Evolutionary conservation across 2,888 invertebrate genomes (phyloP).

Genomic region (Griposia aprilina): DNA sequence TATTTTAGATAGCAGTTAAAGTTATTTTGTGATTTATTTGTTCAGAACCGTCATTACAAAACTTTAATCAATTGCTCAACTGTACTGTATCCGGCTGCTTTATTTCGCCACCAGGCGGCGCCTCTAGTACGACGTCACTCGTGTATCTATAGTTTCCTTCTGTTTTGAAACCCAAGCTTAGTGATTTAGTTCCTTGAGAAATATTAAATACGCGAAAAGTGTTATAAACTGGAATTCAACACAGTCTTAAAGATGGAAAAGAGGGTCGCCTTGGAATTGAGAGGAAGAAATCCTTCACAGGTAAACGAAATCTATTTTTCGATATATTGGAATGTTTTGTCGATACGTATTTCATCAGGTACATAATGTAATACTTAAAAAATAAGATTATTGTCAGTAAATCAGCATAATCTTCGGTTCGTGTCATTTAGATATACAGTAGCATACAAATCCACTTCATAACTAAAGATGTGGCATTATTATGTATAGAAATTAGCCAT

Average conservation of each 20-base stretch:
- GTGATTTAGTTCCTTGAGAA: constrained; percentile 87
- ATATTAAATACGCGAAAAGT: constrained; percentile 81
- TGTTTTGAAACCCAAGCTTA: constrained; percentile 91
- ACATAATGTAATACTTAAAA: constrained; percentile 78
- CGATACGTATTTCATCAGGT: constrained; percentile 89
- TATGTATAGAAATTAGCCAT: constrained; percentile 88
- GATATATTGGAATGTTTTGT: constrained; percentile 89
- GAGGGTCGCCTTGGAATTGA: constrained; percentile 98
- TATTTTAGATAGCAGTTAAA: constrained; percentile 34
- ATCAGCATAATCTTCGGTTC: constrained; percentile 58
- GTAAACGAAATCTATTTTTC: constrained; percentile 91
- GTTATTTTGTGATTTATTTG: constrained; percentile 30
- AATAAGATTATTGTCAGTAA: constrained; percentile 67
- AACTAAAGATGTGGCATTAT: constrained; percentile 86
- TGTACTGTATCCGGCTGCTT: constrained; percentile 79
- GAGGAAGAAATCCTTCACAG: constrained; percentile 97
- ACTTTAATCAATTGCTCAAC: constrained; percentile 70
- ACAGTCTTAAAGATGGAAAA: constrained; percentile 94
- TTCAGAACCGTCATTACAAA: constrained; percentile 33
- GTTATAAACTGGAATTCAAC: constrained; percentile 78
- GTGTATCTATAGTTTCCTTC: constrained; percentile 91
- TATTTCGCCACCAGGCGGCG: constrained; percentile 85
- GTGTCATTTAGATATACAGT: constrained; percentile 45
- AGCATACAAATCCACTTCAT: constrained; percentile 70
- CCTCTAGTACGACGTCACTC: constrained; percentile 88